phyloP scores from a whole-genome alignment of 2,797 vertebrate genomes.

The Hephaestus fuliginosus region DNA sequence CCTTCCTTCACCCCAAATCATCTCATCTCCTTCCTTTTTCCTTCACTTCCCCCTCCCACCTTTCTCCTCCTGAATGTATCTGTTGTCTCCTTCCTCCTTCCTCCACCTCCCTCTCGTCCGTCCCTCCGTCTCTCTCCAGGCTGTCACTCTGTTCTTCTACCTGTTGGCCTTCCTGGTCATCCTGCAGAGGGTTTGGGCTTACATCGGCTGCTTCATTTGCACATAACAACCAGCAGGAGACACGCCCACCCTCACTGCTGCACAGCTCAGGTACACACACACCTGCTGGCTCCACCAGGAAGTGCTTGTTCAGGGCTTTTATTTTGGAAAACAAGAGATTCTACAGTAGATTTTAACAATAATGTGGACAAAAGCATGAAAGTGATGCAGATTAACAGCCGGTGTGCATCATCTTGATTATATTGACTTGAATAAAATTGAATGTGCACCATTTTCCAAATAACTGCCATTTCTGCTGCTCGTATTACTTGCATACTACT shows the following conservation, averaged over 20 bases:
- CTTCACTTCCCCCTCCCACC: no score
- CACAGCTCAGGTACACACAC: conserved; percentile 69
- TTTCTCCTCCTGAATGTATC: not conserved
- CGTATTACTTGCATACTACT: no score
- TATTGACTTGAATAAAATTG: not conserved
- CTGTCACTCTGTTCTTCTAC: conserved; percentile 84
- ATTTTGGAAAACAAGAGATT: conserved; percentile 15
- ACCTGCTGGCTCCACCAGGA: conserved; percentile 17
- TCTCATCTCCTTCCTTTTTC: no score
- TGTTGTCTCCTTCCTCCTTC: no score
- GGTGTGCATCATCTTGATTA: not conserved
- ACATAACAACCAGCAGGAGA: conserved; percentile 68
- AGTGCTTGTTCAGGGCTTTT: conserved; percentile 2
- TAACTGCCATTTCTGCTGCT: not conserved
- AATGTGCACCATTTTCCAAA: not conserved
- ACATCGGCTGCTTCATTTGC: conserved; percentile 80
- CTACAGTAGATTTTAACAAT: no score
- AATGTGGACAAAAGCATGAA: not conserved
- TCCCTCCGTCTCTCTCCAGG: conserved; percentile 71
- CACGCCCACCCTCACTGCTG: conserved; percentile 28
- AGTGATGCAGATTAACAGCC: not conserved
- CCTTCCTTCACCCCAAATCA: not conserved
- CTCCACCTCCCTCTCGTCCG: not conserved
- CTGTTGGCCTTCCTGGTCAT: conserved; percentile 84
- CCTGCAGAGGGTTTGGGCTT: conserved; percentile 85